phyloP scores from a whole-genome alignment of 2,797 vertebrate genomes.

The Urophycis tenuis region DNA sequence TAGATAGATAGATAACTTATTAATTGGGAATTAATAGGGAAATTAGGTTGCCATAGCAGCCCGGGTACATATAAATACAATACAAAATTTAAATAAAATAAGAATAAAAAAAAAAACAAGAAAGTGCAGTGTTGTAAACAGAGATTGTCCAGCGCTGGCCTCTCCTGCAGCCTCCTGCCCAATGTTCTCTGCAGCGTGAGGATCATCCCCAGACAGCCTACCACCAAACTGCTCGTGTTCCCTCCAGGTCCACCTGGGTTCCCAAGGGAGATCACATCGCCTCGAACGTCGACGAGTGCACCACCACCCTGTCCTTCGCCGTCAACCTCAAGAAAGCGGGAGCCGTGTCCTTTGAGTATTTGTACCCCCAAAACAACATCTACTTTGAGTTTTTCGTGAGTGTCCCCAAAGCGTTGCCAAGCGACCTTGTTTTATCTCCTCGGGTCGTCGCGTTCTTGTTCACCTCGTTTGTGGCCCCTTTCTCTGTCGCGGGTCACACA shows the following conservation, averaged over 20 bases:
- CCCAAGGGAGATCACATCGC: constrained; percentile 81
- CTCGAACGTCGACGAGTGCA: constrained; percentile 94
- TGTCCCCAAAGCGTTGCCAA: constrained; percentile 15
- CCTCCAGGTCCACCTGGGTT: constrained; percentile 83
- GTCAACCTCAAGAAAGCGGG: constrained; percentile 90
- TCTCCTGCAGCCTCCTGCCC: background rate
- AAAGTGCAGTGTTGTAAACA: too few relatives aligned
- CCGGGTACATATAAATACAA: too few relatives aligned
- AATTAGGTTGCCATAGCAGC: too few relatives aligned
- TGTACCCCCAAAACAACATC: constrained; percentile 85
- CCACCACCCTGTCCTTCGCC: constrained; percentile 83
- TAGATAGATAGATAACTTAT: too few relatives aligned
- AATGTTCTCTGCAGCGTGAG: background rate
- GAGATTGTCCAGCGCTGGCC: too few relatives aligned
- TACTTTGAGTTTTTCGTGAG: constrained; percentile 97
- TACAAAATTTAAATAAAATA: too few relatives aligned
- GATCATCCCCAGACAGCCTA: background rate
- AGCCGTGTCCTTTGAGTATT: constrained; percentile 83
- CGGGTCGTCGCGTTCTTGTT: background rate
- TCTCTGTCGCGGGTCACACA: constrained; percentile 38
- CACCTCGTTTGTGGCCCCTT: background rate
- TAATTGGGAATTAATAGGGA: too few relatives aligned
- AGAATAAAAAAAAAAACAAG: too few relatives aligned
- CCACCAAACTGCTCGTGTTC: constrained; percentile 14
- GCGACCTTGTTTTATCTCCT: background rate